A percentile compares a stretch with the other conserved stretches of the same genome.
phyloP scores from a whole-genome alignment of 2,797 vertebrate genomes.

The Microcaecilia unicolor region DNA sequence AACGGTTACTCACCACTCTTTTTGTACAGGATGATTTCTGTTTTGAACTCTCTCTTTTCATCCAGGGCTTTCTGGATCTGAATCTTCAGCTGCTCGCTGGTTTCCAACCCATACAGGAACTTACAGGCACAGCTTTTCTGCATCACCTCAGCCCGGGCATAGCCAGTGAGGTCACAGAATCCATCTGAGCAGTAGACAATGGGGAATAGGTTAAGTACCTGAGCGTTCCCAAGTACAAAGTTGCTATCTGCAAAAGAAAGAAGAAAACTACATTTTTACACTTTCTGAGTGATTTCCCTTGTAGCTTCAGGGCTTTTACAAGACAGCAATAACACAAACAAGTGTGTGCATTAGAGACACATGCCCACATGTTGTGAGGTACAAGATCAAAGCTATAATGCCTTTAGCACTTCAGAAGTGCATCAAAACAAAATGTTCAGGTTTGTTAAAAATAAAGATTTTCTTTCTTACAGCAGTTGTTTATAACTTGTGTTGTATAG shows the following conservation, averaged over 20 bases:
- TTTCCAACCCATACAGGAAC: constrained; percentile 62
- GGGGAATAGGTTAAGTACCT: constrained; percentile 63
- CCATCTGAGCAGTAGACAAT: constrained; percentile 69
- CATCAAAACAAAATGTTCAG: no score
- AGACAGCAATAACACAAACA: no score
- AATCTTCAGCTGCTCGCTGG: constrained; percentile 47
- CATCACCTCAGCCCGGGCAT: constrained; percentile 63
- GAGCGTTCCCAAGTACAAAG: constrained; percentile 66
- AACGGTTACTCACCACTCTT: constrained; percentile 49
- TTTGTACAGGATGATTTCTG: constrained; percentile 62
- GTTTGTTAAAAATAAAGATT: no score
- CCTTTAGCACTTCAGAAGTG: no score
- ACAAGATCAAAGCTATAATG: no score
- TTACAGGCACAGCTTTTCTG: constrained; percentile 65
- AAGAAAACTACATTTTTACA: no score
- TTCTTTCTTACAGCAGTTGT: no score
- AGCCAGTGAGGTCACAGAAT: constrained; percentile 65
- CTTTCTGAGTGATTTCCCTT: no score
- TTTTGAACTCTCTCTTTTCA: constrained; percentile 60
- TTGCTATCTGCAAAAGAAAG: constrained; percentile 53
- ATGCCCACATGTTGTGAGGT: no score
- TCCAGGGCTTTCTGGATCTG: constrained; percentile 61
- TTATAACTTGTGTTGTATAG: no score
- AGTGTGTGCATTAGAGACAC: no score
- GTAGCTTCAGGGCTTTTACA: no score